These are phyloP conservation scores for Coenonympha glycerion DNA, from an alignment of 2,888 invertebrate genomes.

Conservation along the genomic window DNA sequence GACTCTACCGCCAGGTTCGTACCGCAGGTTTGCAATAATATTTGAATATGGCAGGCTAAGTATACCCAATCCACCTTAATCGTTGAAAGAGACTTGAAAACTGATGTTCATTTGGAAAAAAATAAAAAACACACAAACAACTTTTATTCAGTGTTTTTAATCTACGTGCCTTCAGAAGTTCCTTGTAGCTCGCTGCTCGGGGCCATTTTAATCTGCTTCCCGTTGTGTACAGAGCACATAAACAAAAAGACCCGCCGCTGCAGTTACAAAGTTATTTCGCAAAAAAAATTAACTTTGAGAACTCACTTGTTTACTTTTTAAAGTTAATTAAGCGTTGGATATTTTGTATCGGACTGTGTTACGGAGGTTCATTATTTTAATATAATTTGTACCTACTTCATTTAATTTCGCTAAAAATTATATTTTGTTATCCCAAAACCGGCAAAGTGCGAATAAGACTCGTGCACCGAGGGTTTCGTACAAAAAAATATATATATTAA, in stretches of 20 bases:
- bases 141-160: conserved; percentile 60
- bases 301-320: conserved; percentile 25
- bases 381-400: too few relatives aligned
- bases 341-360: too few relatives aligned
- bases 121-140: conserved; percentile 35
- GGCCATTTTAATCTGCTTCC: conserved; percentile 70
- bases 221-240: conserved; percentile 46
- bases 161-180: conserved; percentile 61
- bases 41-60: too few relatives aligned
- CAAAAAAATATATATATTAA: too few relatives aligned
- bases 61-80: too few relatives aligned
- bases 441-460: neutral
- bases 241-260: conserved; percentile 38
- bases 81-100: too few relatives aligned
- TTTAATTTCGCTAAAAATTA: too few relatives aligned
- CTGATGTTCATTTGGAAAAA: too few relatives aligned
- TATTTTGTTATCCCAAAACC: neutral
- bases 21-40: too few relatives aligned
- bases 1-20: too few relatives aligned
- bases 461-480: too few relatives aligned
- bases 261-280: conserved; percentile 46
- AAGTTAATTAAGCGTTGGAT: conserved; percentile 22
- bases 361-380: too few relatives aligned
- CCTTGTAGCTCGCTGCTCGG: conserved; percentile 53
- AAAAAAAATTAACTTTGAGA: conserved; percentile 39